phyloP scores from a whole-genome alignment of 2,797 vertebrate genomes.

The Babyrousa celebensis region DNA sequence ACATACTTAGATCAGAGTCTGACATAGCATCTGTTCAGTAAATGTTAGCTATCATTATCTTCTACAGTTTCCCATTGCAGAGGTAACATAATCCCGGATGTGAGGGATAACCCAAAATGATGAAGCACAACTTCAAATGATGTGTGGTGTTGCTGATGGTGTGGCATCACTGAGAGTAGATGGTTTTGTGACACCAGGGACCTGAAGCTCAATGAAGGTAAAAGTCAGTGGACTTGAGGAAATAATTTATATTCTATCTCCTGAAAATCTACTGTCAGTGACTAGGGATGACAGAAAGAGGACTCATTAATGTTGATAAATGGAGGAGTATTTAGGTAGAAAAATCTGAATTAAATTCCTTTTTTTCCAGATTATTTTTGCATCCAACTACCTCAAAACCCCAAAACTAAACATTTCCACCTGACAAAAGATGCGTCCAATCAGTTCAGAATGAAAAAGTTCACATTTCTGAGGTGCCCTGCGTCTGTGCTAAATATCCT shows the following conservation, averaged over 20 bases:
- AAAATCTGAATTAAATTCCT: neutral
- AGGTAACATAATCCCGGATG: neutral
- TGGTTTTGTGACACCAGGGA: neutral
- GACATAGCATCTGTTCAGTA: neutral
- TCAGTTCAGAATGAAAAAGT: neutral
- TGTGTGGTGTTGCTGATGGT: neutral
- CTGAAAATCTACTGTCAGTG: neutral
- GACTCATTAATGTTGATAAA: neutral
- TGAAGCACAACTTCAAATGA: neutral
- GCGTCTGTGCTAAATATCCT: neutral
- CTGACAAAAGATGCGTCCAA: neutral
- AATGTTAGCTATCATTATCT: neutral
- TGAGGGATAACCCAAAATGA: neutral
- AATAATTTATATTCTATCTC: conserved; percentile 37
- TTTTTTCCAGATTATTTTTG: conserved; percentile 52
- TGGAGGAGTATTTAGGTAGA: neutral
- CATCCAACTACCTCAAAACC: neutral
- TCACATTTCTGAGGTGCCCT: neutral
- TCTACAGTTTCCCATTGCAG: neutral
- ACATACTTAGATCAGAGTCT: neutral
- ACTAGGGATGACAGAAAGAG: neutral
- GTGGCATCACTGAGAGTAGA: neutral
- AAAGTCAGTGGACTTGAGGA: neutral
- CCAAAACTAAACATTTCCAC: neutral
- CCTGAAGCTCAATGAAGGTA: neutral